A percentile compares a stretch with the other conserved stretches of the same genome.
These are phyloP conservation scores for Tupaia chinensis DNA, from an alignment of 2,113 vertebrate species.

Conservation along the genomic window DNA sequence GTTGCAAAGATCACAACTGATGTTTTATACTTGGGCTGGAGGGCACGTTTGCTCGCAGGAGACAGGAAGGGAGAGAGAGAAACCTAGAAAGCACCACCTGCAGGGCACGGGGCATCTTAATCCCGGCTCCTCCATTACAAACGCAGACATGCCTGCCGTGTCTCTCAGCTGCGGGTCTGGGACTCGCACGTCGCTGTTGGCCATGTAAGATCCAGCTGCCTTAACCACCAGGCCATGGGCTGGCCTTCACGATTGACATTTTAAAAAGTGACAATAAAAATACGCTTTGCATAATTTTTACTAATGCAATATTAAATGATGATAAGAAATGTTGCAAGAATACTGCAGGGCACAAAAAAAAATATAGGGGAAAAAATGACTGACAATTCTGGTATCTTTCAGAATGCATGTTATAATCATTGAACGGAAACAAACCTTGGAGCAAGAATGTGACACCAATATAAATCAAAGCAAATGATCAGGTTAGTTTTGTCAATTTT, in stretches of 20 bases:
- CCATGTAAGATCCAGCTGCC: too few species aligned
- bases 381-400: background rate
- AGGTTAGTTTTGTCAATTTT: constrained; percentile 87
- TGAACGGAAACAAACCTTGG: background rate
- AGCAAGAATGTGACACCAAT: background rate
- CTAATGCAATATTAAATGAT: background rate
- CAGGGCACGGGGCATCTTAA: too few species aligned
- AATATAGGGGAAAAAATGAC: background rate
- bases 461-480: constrained; percentile 25
- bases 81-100: too few species aligned
- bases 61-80: too few species aligned
- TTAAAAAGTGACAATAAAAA: background rate
- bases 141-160: too few species aligned
- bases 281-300: background rate
- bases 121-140: too few species aligned
- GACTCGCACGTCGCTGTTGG: too few species aligned
- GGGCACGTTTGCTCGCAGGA: too few species aligned
- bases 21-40: too few species aligned
- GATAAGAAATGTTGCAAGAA: background rate
- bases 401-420: background rate
- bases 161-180: too few species aligned
- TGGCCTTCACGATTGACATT: background rate
- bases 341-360: background rate
- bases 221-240: background rate
- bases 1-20: background rate